Evolutionary conservation across 2,888 invertebrate species (phyloP).

Genomic region (Leucoma salicis): DNA sequence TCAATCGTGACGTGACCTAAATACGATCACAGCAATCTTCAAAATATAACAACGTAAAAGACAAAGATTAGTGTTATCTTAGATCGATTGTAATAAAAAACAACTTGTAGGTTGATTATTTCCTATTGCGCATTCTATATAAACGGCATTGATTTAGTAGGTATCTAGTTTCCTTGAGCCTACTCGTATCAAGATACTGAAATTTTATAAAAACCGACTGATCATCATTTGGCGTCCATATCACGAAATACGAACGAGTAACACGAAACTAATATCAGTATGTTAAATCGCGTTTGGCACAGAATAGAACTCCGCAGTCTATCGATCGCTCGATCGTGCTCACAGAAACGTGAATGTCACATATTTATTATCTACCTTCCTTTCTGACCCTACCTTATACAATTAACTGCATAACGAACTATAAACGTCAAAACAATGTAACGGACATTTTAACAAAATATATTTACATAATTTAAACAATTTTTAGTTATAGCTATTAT

Average conservation of each 20-base stretch:
- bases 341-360: conserved; percentile 29
- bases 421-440: not conserved
- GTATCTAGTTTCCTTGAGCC: not conserved
- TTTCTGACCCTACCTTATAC: conserved; percentile 18
- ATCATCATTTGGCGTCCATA: conserved; percentile 15
- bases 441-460: not conserved
- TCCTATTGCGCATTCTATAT: not conserved
- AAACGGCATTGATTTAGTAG: not conserved
- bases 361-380: conserved; percentile 20
- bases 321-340: conserved; percentile 30
- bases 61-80: conserved; percentile 1
- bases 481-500: no score
- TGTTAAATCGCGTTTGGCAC: conserved; percentile 23
- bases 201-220: conserved; percentile 12
- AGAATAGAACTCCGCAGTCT: conserved; percentile 26
- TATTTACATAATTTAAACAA: conserved; percentile 5
- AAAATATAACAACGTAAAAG: conserved; percentile 19
- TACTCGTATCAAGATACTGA: conserved; percentile 6
- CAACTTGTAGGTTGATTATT: not conserved
- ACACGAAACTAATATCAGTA: conserved; percentile 18
- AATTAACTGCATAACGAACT: conserved; percentile 7
- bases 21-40: conserved; percentile 21
- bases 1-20: conserved; percentile 36
- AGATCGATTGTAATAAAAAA: not conserved
- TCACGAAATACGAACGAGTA: conserved; percentile 14